Conservation (phyloP, 2,113 vertebrate genomes). For the Salminus brasiliensis region DNA sequence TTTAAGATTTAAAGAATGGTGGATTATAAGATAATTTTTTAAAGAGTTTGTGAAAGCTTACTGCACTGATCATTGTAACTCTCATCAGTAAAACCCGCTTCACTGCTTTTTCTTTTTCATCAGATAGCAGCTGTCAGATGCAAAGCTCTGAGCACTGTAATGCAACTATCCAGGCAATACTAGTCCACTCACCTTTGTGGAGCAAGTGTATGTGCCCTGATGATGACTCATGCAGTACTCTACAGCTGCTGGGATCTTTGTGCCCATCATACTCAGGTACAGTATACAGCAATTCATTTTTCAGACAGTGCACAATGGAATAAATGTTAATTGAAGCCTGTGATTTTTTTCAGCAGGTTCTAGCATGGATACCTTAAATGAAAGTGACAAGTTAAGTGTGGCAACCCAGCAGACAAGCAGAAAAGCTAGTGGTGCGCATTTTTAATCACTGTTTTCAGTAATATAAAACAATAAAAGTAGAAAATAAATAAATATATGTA, state of each 20-base stretch:
- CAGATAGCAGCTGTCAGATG: constrained; percentile 80
- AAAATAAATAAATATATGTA: too few species aligned
- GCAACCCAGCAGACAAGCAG: background rate
- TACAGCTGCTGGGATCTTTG: constrained; percentile 69
- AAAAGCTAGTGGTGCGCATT: background rate
- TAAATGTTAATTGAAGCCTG: background rate
- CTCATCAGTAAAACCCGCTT: constrained; percentile 57
- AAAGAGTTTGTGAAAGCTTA: constrained; percentile 52
- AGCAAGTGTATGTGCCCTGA: constrained; percentile 78
- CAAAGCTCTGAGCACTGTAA: constrained; percentile 77
- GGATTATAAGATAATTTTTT: too few species aligned
- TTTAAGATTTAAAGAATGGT: too few species aligned
- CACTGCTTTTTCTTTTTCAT: constrained; percentile 52
- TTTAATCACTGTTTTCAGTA: background rate
- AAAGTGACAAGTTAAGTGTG: background rate
- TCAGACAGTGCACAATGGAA: background rate
- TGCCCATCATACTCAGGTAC: constrained; percentile 81
- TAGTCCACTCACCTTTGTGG: constrained; percentile 73
- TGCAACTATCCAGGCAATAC: constrained; percentile 72
- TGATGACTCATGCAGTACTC: constrained; percentile 71
- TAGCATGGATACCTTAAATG: background rate
- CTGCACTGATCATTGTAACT: constrained; percentile 13
- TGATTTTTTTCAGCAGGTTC: background rate
- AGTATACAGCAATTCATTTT: constrained; percentile 27
- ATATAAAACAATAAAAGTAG: too few species aligned